These are phyloP conservation scores for Aplocera efformata DNA, from an alignment of 2,888 invertebrate species.

Conservation along the genomic window DNA sequence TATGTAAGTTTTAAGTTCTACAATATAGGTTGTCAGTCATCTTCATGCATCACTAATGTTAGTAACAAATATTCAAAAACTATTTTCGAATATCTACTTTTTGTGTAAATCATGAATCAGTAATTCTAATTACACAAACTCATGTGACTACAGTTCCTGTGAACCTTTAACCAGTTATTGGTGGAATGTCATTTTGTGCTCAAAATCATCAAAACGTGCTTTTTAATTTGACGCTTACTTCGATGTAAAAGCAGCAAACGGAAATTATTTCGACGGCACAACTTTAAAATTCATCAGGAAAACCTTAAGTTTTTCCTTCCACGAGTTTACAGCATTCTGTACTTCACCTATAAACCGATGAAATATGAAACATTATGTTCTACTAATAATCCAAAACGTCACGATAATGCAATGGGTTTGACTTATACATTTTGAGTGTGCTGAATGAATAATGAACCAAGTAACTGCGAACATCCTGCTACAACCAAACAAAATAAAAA, in stretches of 20 bases:
- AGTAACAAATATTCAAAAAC: conserved; percentile 7
- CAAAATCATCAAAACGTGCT: conserved; percentile 9
- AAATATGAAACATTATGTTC: conserved; percentile 4
- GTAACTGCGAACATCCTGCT: conserved; percentile 4
- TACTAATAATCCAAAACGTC: no score
- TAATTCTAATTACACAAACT: not conserved
- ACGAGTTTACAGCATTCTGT: conserved; percentile 16
- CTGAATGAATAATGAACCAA: not conserved
- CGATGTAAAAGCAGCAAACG: conserved; percentile 13
- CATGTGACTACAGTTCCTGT: not conserved
- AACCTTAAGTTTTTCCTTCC: conserved; percentile 54
- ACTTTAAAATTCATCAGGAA: conserved; percentile 51
- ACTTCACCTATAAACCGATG: conserved; percentile 49
- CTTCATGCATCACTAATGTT: conserved; percentile 22
- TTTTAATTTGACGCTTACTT: conserved; percentile 23
- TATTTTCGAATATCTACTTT: no score
- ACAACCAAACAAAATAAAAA: not conserved
- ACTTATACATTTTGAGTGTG: not conserved
- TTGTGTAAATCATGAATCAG: no score
- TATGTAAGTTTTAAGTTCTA: conserved; percentile 4
- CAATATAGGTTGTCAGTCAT: conserved; percentile 7
- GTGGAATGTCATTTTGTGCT: conserved; percentile 6
- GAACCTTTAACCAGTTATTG: conserved; percentile 9
- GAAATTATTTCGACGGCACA: conserved; percentile 23
- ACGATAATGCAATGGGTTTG: no score